These are phyloP conservation scores for Oedothorax gibbosus DNA, from an alignment of 1,140 invertebrate genomes.

Conservation along the genomic window DNA sequence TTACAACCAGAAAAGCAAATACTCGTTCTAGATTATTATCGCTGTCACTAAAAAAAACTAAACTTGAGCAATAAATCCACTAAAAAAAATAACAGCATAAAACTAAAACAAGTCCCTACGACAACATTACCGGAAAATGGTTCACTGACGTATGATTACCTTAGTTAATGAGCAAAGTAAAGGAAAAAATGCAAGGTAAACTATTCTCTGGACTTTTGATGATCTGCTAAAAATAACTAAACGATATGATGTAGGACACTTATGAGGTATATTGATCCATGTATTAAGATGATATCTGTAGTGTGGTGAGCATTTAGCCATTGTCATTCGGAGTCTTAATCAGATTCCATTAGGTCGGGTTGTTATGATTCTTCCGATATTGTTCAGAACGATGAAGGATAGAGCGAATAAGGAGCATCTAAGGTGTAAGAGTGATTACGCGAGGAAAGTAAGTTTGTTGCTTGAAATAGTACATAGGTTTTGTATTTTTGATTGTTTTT, in stretches of 20 bases:
- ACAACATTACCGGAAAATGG: conserved; percentile 39
- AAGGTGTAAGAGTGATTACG: too few species aligned
- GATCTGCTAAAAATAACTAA: conserved; percentile 49
- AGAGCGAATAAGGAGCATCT: too few species aligned
- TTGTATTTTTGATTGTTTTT: too few species aligned
- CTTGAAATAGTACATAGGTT: too few species aligned
- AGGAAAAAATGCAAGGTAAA: conserved; percentile 32
- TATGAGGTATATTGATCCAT: conserved; percentile 8
- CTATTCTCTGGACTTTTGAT: conserved; percentile 27
- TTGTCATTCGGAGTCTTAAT: conserved; percentile 48
- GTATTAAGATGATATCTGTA: conserved; percentile 26
- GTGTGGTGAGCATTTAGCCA: conserved; percentile 40
- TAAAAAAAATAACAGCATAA: not conserved
- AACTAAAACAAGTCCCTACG: conserved; percentile 1
- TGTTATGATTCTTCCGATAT: conserved; percentile 46
- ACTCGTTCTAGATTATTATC: not conserved
- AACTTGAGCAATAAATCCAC: not conserved
- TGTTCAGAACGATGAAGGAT: conserved; percentile 4
- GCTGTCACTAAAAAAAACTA: too few species aligned
- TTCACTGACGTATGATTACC: conserved; percentile 29
- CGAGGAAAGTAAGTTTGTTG: too few species aligned
- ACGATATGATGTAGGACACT: not conserved
- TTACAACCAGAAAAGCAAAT: not conserved
- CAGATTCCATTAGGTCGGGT: conserved; percentile 41
- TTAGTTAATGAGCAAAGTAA: not conserved